Evolutionary conservation across 2,888 invertebrate genomes (phyloP).

Genomic region (Lithophane ornitopus): DNA sequence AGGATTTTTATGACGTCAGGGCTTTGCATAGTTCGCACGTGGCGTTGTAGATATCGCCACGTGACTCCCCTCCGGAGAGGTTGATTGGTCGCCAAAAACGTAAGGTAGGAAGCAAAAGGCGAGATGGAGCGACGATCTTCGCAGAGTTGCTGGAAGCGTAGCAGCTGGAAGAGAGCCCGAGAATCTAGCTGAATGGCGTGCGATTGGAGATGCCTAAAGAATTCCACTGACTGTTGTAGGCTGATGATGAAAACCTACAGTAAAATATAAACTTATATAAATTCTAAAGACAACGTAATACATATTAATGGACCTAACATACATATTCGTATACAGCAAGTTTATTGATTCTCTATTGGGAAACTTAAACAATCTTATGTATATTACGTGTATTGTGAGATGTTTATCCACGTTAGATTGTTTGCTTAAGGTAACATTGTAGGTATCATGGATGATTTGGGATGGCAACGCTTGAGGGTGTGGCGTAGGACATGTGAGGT

Average conservation of each 20-base stretch:
- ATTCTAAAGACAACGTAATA: background rate
- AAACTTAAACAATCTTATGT: background rate
- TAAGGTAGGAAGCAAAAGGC: too few relatives aligned
- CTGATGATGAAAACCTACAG: background rate
- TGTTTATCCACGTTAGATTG: conserved; percentile 17
- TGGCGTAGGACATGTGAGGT: background rate
- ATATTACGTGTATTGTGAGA: background rate
- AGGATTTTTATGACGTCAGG: too few relatives aligned
- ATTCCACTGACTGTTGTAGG: too few relatives aligned
- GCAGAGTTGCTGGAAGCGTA: too few relatives aligned
- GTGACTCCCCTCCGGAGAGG: too few relatives aligned
- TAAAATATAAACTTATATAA: background rate
- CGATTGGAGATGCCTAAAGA: too few relatives aligned
- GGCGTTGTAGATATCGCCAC: too few relatives aligned
- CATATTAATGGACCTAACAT: background rate
- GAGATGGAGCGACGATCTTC: too few relatives aligned
- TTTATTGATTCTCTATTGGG: conserved; percentile 8
- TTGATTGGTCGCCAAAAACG: too few relatives aligned
- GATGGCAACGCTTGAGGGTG: background rate
- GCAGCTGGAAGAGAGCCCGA: too few relatives aligned
- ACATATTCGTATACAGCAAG: conserved; percentile 6
- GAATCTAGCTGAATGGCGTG: too few relatives aligned
- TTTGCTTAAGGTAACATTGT: conserved; percentile 15
- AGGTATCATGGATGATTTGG: conserved; percentile 12
- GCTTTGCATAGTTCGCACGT: too few relatives aligned